phyloP scores from a whole-genome alignment of 2,113 vertebrate genomes.

The Micronycteris hirsuta region DNA sequence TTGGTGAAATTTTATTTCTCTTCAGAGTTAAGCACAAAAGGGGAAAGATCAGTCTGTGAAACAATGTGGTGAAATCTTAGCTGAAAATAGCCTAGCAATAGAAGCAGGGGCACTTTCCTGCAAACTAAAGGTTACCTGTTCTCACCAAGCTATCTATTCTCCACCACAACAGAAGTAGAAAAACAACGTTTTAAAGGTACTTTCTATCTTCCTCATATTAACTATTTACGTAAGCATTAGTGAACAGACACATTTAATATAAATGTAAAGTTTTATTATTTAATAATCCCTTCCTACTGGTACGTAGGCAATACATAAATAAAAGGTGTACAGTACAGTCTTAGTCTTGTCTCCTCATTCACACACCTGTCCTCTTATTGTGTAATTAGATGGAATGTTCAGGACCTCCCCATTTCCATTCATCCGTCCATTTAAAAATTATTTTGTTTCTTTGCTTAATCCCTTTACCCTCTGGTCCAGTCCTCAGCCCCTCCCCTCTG shows the following conservation, averaged over 20 bases:
- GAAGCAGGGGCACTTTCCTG: neutral
- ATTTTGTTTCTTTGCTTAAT: no score
- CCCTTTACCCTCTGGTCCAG: no score
- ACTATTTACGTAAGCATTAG: neutral
- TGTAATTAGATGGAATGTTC: neutral
- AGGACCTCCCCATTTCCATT: neutral
- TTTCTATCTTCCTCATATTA: neutral
- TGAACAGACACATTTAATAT: neutral
- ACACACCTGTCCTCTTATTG: neutral
- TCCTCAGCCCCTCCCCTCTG: no score
- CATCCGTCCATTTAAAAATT: neutral
- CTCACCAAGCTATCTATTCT: neutral
- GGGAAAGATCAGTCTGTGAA: neutral
- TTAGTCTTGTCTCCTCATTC: neutral
- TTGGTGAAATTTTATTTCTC: neutral
- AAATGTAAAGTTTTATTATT: neutral
- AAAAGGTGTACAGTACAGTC: neutral
- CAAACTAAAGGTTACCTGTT: neutral
- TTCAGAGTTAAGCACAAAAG: slow-evolving; percentile 1
- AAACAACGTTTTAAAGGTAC: neutral
- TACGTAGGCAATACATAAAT: neutral
- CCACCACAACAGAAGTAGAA: neutral
- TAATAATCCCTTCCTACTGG: neutral
- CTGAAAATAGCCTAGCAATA: neutral
- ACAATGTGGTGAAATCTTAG: neutral